Conservation (phyloP, 2,797 vertebrate species). For the Eurystomus glaucurus region DNA sequence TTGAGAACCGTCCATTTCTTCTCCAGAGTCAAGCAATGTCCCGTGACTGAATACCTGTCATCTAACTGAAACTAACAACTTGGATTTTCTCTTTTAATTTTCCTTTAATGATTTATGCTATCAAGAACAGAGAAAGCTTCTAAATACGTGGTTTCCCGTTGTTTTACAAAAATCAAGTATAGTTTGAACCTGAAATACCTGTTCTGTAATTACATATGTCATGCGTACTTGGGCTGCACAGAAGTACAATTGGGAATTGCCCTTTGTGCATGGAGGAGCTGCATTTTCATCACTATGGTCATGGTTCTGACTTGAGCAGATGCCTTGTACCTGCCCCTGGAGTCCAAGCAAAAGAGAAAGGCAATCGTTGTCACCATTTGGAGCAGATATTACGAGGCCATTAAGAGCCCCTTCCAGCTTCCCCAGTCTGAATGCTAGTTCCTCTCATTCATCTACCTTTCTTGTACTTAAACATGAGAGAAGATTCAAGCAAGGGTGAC, state of each 20-base stretch:
- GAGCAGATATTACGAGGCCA: background rate
- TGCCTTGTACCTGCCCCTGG: background rate
- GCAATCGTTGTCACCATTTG: background rate
- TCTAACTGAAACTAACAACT: background rate
- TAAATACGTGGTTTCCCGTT: background rate
- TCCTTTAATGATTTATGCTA: background rate
- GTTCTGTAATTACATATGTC: rapidly evolving
- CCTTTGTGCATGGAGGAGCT: background rate
- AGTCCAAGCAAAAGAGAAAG: background rate
- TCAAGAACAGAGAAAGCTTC: background rate
- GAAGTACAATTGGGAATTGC: background rate
- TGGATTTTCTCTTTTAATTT: background rate
- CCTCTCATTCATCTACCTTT: background rate
- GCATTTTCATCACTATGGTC: background rate
- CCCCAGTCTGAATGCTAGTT: background rate
- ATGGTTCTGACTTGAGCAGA: background rate
- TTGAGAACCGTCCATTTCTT: background rate
- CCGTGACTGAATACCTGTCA: background rate
- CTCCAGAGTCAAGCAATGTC: background rate
- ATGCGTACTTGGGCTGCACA: background rate
- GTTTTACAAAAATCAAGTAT: background rate
- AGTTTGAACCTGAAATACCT: background rate
- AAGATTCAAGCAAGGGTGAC: rapidly evolving
- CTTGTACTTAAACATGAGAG: background rate
- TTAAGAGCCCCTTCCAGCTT: background rate